These are phyloP conservation scores for Wiebesia pumilae DNA, from an alignment of 1,140 invertebrate genomes.

Conservation along the genomic window DNA sequence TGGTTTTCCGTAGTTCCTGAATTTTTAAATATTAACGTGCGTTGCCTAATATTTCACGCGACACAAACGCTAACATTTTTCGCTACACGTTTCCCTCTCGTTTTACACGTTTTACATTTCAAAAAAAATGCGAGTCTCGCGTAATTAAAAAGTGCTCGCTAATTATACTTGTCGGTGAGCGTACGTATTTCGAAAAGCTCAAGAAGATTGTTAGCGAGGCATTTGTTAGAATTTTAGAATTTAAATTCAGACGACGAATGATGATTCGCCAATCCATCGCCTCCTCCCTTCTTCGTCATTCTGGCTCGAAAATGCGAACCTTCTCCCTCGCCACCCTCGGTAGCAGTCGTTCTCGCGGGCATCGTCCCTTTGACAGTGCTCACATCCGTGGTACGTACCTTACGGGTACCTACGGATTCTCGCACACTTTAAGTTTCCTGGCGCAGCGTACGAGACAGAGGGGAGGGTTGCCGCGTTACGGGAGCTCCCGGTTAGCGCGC, in stretches of 20 bases:
- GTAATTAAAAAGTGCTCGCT: too few species aligned
- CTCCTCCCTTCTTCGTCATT: background rate
- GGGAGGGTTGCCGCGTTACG: background rate
- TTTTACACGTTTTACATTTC: too few species aligned
- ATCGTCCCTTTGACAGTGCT: background rate
- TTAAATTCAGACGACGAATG: background rate
- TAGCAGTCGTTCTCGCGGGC: background rate
- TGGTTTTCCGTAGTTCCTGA: too few species aligned
- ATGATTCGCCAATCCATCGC: background rate
- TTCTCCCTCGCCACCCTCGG: background rate
- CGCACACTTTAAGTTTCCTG: background rate
- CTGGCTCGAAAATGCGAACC: background rate
- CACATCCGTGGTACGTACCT: background rate
- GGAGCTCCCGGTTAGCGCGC: background rate
- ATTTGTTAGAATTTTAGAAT: background rate
- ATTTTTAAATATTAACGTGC: too few species aligned
- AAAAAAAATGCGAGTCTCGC: too few species aligned
- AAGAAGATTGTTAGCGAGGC: background rate
- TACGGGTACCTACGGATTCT: background rate
- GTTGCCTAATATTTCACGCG: too few species aligned
- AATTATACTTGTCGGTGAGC: too few species aligned
- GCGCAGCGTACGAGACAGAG: background rate
- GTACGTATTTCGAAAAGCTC: background rate
- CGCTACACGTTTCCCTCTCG: too few species aligned
- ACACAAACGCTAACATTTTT: too few species aligned